Percentiles rank a stretch among this genome's conserved stretches.
Conservation (phyloP, 1,140 invertebrate species). For the Sarcophaga bullata region DNA sequence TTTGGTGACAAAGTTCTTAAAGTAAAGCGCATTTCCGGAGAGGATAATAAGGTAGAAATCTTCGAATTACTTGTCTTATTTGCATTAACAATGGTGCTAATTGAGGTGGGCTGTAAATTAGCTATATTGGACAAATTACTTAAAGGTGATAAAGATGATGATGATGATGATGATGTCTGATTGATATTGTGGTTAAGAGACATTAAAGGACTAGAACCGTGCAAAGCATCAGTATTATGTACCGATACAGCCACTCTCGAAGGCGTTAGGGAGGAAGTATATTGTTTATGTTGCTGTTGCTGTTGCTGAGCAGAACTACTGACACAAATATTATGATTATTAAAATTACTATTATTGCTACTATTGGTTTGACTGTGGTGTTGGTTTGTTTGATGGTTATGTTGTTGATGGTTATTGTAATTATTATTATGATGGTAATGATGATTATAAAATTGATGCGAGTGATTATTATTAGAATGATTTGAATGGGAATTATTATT, state of each 20-base stretch:
- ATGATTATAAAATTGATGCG: constrained; percentile 47
- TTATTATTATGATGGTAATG: constrained; percentile 41
- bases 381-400: constrained; percentile 18
- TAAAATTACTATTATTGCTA: background rate
- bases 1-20: background rate
- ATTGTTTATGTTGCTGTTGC: background rate
- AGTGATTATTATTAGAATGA: constrained; percentile 46
- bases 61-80: background rate
- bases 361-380: constrained; percentile 46
- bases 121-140: constrained; percentile 9
- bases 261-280: background rate
- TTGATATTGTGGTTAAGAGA: background rate
- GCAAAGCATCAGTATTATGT: background rate
- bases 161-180: background rate
- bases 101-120: background rate
- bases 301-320: background rate
- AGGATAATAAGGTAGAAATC: background rate
- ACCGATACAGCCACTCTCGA: background rate
- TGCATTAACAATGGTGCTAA: background rate
- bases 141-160: background rate
- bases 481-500: constrained; percentile 44
- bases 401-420: constrained; percentile 45
- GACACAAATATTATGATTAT: constrained; percentile 11
- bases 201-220: constrained; percentile 13
- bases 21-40: background rate